A percentile compares a stretch with the other conserved stretches of the same genome.
These are phyloP conservation scores for Heteromormyrus szaboi DNA, from an alignment of 2,797 vertebrate genomes.

Conservation along the genomic window DNA sequence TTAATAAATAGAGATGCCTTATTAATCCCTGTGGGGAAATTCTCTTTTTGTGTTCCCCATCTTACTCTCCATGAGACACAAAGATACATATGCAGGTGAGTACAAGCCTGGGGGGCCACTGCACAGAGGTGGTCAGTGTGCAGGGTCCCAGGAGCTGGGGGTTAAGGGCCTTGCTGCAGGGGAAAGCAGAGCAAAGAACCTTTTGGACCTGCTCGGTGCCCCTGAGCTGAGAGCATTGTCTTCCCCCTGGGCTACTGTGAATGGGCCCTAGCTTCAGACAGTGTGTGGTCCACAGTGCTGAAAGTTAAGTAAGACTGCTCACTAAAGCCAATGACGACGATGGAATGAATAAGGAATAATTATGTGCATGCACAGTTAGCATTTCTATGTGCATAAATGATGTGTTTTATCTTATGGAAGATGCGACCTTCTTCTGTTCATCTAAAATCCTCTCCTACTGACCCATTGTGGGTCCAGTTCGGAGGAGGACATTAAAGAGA, in stretches of 20 bases:
- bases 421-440: background rate
- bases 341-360: background rate
- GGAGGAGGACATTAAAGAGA: slow-evolving; percentile 13
- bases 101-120: background rate
- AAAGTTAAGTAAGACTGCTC: background rate
- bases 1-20: background rate
- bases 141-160: background rate
- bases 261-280: background rate
- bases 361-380: background rate
- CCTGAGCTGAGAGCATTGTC: background rate
- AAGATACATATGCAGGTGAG: background rate
- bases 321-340: background rate
- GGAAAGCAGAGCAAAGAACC: background rate
- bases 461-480: background rate
- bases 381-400: background rate
- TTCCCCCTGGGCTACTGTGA: background rate
- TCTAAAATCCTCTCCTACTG: background rate
- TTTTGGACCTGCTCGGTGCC: background rate
- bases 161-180: background rate
- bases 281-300: background rate
- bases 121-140: background rate
- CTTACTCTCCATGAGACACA: background rate
- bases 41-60: background rate
- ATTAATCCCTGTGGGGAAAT: background rate
- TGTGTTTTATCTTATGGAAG: background rate